phyloP scores from a whole-genome alignment of 2,113 vertebrate genomes.

The Regulus satrapa region DNA sequence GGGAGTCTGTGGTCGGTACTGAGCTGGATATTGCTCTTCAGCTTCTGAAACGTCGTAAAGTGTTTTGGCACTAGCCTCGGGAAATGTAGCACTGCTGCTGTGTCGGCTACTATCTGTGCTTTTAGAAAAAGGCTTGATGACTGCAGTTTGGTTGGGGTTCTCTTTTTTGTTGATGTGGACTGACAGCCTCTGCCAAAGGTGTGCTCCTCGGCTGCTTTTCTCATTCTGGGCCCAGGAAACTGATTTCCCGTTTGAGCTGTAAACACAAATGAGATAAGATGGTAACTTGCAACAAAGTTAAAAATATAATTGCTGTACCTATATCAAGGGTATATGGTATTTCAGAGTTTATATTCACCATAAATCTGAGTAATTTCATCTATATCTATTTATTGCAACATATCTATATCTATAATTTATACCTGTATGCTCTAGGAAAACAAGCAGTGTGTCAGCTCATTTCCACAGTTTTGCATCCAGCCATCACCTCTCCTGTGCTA shows the following conservation, averaged over 20 bases:
- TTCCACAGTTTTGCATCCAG: background rate
- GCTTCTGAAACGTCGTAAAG: conserved; percentile 84
- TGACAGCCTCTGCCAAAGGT: conserved; percentile 95
- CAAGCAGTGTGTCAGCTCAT: background rate
- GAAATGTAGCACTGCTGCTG: conserved; percentile 69
- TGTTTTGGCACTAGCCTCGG: conserved; percentile 79
- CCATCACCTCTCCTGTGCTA: background rate
- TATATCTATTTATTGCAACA: background rate
- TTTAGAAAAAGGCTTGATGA: conserved; percentile 98
- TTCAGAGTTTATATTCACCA: background rate
- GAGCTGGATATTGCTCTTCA: conserved; percentile 83
- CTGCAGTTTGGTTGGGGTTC: conserved; percentile 90
- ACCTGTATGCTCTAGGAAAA: background rate
- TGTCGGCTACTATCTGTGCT: conserved; percentile 80
- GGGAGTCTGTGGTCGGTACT: conserved; percentile 83
- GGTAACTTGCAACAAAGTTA: background rate
- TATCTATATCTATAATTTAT: background rate
- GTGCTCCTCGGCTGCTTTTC: conserved; percentile 86
- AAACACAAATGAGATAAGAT: background rate
- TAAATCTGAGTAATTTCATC: background rate
- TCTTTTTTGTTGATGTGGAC: conserved; percentile 97
- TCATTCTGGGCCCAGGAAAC: conserved; percentile 96
- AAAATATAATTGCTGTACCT: background rate
- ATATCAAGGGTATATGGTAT: background rate
- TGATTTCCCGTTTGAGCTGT: conserved; percentile 95